Conservation (phyloP, 2,797 vertebrate genomes). For the Chaetophractus vellerosus region DNA sequence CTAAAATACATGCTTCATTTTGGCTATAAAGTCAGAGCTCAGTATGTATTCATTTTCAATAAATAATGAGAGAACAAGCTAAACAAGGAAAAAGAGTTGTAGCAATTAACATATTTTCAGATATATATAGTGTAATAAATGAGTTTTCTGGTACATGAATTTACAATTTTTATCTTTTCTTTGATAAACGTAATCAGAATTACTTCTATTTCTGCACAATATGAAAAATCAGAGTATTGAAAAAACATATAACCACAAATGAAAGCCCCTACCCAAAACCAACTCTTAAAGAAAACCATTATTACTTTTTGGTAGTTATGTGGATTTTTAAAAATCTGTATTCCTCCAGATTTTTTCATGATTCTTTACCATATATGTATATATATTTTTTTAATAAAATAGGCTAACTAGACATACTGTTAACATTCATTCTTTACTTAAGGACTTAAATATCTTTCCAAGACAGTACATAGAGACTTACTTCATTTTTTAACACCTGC, state of each 20-base stretch:
- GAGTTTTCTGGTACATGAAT: background rate
- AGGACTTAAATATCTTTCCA: constrained; percentile 34
- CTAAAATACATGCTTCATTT: constrained; percentile 10
- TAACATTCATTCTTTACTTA: background rate
- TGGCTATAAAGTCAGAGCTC: background rate
- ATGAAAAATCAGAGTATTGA: constrained; percentile 45
- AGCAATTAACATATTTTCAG: constrained; percentile 34
- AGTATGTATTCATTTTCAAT: constrained; percentile 6
- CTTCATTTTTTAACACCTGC: constrained; percentile 28
- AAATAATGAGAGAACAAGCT: constrained; percentile 40
- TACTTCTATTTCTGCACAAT: background rate
- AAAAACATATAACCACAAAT: background rate
- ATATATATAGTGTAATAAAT: constrained; percentile 1
- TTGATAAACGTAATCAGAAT: background rate
- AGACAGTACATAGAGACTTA: background rate
- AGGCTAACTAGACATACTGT: background rate
- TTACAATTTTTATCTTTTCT: constrained; percentile 47
- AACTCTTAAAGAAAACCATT: constrained; percentile 37
- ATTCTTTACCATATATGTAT: background rate
- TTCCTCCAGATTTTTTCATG: background rate
- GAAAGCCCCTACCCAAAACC: constrained; percentile 1
- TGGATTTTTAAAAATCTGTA: background rate
- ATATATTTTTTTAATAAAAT: background rate
- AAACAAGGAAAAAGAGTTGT: constrained; percentile 14
- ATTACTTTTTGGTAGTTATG: constrained; percentile 23